These are phyloP conservation scores for Pristionchus pacificus DNA, from an alignment of 1,140 invertebrate genomes.

Conservation along the genomic window DNA sequence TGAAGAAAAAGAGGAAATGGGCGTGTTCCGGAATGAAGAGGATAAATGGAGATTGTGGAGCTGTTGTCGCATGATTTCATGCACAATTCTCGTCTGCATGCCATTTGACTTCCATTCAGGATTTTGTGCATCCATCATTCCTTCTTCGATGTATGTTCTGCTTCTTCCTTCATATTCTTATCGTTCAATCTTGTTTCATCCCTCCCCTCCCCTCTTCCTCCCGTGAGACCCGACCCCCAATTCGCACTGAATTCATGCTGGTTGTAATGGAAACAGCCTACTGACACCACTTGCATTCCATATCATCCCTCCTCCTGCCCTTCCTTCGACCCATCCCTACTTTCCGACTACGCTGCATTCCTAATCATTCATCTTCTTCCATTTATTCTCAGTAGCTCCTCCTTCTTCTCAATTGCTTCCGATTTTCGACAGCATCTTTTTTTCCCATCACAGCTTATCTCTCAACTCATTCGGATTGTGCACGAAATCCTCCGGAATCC, in stretches of 20 bases:
- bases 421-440: not conserved
- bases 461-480: not conserved
- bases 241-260: too few relatives aligned
- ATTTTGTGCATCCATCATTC: not conserved
- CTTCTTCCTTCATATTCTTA: constrained; percentile 1
- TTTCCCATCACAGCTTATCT: not conserved
- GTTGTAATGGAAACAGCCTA: too few relatives aligned
- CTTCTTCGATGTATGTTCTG: not conserved
- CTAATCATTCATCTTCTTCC: not conserved
- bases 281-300: too few relatives aligned
- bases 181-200: not conserved
- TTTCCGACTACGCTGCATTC: not conserved
- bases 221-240: too few relatives aligned
- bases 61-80: too few relatives aligned
- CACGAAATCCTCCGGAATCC: not conserved
- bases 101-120: not conserved
- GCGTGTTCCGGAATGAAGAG: too few relatives aligned
- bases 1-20: too few relatives aligned
- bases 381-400: not conserved
- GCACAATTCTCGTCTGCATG: too few relatives aligned
- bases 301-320: too few relatives aligned
- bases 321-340: not conserved
- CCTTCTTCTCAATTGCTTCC: constrained; percentile 13
- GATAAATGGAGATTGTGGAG: too few relatives aligned
- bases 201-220: too few relatives aligned